phyloP scores from a whole-genome alignment of 2,113 vertebrate genomes.

The Tachysurus vachellii region DNA sequence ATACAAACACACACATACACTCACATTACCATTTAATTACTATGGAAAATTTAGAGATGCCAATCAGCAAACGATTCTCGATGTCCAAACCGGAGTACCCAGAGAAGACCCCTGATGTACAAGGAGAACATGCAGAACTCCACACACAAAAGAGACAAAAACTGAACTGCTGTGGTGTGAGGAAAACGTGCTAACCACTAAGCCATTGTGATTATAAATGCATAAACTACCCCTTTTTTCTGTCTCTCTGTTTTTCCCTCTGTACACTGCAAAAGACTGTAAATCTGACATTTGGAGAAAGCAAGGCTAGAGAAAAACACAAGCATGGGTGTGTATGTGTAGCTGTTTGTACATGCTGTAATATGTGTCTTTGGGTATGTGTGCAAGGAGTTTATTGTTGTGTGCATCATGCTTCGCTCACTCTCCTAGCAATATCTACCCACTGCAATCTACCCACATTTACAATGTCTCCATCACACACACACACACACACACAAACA shows the following conservation, averaged over 20 bases:
- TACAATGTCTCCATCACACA: not conserved
- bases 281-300: not conserved
- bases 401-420: constrained; percentile 1
- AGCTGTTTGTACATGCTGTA: not conserved
- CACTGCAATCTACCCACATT: constrained; percentile 22
- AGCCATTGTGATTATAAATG: not conserved
- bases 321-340: not conserved
- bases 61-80: too few relatives aligned
- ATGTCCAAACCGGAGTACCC: too few relatives aligned
- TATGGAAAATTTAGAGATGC: too few relatives aligned
- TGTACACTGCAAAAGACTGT: not conserved
- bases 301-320: not conserved
- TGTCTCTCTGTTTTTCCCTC: not conserved
- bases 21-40: too few relatives aligned
- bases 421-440: constrained; percentile 12
- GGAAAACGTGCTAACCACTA: too few relatives aligned
- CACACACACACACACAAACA: constrained; percentile 8
- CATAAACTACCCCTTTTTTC: not conserved
- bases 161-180: too few relatives aligned
- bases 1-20: too few relatives aligned
- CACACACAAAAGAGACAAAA: too few relatives aligned
- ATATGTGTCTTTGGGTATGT: not conserved
- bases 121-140: too few relatives aligned
- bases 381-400: not conserved
- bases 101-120: too few relatives aligned